phyloP scores from a whole-genome alignment of 37 sponge, comb jelly and placozoan species.

The Mnemiopsis leidyi region DNA sequence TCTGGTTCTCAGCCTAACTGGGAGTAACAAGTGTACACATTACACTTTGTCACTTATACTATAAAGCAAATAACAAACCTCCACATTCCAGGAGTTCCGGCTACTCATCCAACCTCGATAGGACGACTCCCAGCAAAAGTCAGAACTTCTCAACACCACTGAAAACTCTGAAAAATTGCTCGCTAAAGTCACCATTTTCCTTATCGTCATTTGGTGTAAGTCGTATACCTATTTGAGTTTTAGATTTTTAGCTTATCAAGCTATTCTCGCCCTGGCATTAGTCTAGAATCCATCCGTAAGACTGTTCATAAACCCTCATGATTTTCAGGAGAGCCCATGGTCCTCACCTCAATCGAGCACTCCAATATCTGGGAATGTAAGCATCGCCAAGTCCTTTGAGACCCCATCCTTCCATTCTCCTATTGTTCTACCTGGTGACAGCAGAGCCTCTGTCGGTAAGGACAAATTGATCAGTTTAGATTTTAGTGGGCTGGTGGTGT shows the following conservation, averaged over 20 bases:
- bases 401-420: constrained; percentile 38
- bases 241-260: not conserved
- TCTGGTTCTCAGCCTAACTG: too few relatives aligned
- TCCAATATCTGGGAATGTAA: not conserved
- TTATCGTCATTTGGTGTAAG: not conserved
- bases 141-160: not conserved
- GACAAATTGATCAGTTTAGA: too few relatives aligned
- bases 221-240: not conserved
- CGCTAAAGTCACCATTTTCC: not conserved
- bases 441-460: not conserved
- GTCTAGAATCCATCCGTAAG: too few relatives aligned
- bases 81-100: too few relatives aligned
- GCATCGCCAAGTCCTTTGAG: constrained; percentile 2
- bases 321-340: not conserved
- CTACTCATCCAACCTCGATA: too few relatives aligned
- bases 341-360: constrained; percentile 29
- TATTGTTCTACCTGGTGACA: not conserved
- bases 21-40: too few relatives aligned
- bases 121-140: not conserved
- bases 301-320: too few relatives aligned
- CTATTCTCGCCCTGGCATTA: too few relatives aligned
- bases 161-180: not conserved
- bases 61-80: too few relatives aligned
- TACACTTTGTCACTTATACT: too few relatives aligned
- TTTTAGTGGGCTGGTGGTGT: too few relatives aligned